Base-by-base conservation (phyloP, 2,113 vertebrate species). In the Colius striatus region DNA sequence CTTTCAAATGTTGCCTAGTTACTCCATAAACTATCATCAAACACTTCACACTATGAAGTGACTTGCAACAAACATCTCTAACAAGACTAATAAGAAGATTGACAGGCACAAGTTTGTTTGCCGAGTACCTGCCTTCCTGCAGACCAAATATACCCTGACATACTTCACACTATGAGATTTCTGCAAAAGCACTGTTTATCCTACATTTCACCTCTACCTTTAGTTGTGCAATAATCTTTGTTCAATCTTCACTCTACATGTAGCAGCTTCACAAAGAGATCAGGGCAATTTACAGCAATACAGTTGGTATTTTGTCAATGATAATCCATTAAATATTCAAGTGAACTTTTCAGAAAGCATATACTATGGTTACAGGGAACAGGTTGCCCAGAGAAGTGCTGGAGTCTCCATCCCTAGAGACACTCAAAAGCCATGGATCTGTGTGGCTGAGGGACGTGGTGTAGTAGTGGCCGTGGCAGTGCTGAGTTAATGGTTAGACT, bases 91-190 rank as follows among this genome's bases (percentile, higher is more conserved):
- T 0, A 23, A 60, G 1, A 38, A 87, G 96, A 97, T 55, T 96
- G 96, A 97, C 95, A 93, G 89, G 95, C 94, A 95, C 95, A 96
- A 92, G 94, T 92, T 95, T 74, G 75, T 15, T n/a, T 55, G n/a
- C 32, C 5, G 76, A 54, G 70, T 19, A 60, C 60, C 81, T 0
- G 10, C 41, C 81, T 67, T 16, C 20, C 70, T 41, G 58, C 65
- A 38, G 51, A 25, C 43, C 94, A 80, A 71, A 48, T 1, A 54
- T 8, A 70, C 75, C 87, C 84, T 20, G 43, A 13, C 71, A 89
- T 61, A 26, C 30, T 71, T 7, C 36, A 63, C 53, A 45, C 63
- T 36, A 30, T 0, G 4, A 43, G 58, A 30, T 20, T 57, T 7
- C 55, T 75, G 48, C 58, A 66, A 10, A 6, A 29, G 20, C 5